phyloP scores from a whole-genome alignment of 2,888 invertebrate genomes.

The Disparrhopalites patrizii region DNA sequence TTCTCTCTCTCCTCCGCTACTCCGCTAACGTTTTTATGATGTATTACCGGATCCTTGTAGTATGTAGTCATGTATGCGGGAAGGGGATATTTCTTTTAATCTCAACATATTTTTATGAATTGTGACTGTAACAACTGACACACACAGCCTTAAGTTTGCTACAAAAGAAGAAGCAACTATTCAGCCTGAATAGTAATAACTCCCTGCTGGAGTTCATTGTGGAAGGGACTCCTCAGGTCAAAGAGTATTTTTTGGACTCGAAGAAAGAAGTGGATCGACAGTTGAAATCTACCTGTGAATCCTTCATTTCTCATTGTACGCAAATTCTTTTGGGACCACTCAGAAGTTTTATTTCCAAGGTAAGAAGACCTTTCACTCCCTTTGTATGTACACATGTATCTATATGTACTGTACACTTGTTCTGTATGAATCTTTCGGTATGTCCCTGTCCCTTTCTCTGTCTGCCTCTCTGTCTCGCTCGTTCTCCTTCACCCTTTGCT shows the following conservation, averaged over 20 bases:
- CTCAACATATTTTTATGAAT: slow-evolving; percentile 8
- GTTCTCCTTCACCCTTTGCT: too few species aligned
- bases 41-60: too few species aligned
- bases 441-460: too few species aligned
- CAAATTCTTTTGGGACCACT: slow-evolving; percentile 71
- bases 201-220: slow-evolving; percentile 85
- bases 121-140: too few species aligned
- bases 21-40: too few species aligned
- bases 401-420: too few species aligned
- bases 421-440: too few species aligned
- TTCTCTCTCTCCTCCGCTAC: too few species aligned
- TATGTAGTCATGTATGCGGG: too few species aligned
- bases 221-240: slow-evolving; percentile 90
- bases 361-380: too few species aligned
- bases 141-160: slow-evolving; percentile 58
- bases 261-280: slow-evolving; percentile 93
- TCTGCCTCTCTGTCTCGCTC: too few species aligned
- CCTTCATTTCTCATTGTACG: slow-evolving; percentile 76
- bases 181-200: slow-evolving; percentile 82
- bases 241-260: slow-evolving; percentile 87
- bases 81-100: slow-evolving; percentile 19
- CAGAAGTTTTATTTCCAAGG: slow-evolving; percentile 69
- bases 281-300: slow-evolving; percentile 82
- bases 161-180: slow-evolving; percentile 73
- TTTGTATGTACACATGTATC: too few species aligned